Evolutionary conservation across 2,797 vertebrate genomes (phyloP).

Genomic region (Xiphophorus birchmanni): DNA sequence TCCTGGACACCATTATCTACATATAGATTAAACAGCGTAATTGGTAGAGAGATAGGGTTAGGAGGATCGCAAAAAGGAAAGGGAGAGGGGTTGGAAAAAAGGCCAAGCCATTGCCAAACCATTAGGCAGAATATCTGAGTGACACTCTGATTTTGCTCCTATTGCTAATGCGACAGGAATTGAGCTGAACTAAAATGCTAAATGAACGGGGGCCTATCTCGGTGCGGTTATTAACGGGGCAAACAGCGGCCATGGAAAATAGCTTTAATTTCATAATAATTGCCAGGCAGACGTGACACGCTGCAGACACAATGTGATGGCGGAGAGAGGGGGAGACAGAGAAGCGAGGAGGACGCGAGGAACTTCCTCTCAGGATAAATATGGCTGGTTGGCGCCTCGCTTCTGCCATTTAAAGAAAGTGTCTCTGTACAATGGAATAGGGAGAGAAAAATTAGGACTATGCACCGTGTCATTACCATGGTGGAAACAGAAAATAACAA

Average conservation of each 20-base stretch:
- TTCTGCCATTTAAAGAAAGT: conserved; percentile 39
- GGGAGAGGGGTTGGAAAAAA: conserved; percentile 70
- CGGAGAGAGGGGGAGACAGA: conserved; percentile 10
- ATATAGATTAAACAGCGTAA: conserved; percentile 99
- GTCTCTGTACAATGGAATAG: background rate
- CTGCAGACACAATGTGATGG: conserved; percentile 72
- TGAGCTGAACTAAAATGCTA: conserved; percentile 87
- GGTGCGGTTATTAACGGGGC: conserved; percentile 78
- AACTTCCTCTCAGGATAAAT: conserved; percentile 40
- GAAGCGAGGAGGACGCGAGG: conserved; percentile 4
- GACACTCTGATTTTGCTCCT: conserved; percentile 89
- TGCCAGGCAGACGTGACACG: conserved; percentile 77
- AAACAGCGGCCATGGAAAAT: conserved; percentile 78
- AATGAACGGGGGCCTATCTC: conserved; percentile 82
- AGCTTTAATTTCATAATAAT: conserved; percentile 85
- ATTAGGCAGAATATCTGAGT: conserved; percentile 86
- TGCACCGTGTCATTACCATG: background rate
- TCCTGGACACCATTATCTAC: conserved; percentile 94
- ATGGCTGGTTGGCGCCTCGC: conserved; percentile 5
- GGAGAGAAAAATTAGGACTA: background rate
- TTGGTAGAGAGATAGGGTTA: conserved; percentile 92
- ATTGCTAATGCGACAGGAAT: conserved; percentile 90
- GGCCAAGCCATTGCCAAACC: conserved; percentile 81
- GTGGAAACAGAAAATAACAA: background rate
- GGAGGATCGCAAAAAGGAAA: conserved; percentile 83